Conservation (phyloP, 2,113 vertebrate genomes). For the Tiliqua scincoides region DNA sequence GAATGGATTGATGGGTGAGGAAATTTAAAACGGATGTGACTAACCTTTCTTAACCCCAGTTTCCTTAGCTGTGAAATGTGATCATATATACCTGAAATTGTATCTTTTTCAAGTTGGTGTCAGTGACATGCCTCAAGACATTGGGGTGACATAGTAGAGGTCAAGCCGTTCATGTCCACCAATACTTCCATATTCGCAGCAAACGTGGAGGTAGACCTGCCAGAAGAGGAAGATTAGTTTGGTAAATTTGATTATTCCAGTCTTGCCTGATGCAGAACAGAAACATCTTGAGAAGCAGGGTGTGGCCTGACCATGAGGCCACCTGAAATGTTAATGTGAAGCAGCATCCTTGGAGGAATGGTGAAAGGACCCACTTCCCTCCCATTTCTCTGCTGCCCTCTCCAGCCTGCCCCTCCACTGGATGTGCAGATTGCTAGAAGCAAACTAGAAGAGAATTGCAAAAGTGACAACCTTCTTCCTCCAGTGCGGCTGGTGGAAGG, state of each 20-base stretch:
- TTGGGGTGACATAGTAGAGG: background rate
- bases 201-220: background rate
- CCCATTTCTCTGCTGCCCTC: too few species aligned
- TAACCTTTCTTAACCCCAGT: background rate
- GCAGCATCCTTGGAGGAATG: too few species aligned
- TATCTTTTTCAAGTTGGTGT: background rate
- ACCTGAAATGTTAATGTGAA: too few species aligned
- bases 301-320: too few species aligned
- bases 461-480: too few species aligned
- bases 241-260: background rate
- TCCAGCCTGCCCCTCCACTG: too few species aligned
- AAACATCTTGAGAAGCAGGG: background rate
- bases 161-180: background rate
- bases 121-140: background rate
- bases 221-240: background rate
- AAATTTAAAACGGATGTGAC: constrained; percentile 11
- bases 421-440: too few species aligned
- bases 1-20: background rate
- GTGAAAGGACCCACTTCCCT: too few species aligned
- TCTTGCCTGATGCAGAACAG: background rate
- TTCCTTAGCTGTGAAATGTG: background rate
- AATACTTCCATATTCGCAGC: background rate
- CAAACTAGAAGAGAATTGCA: too few species aligned
- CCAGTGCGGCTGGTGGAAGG: too few species aligned
- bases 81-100: background rate